These are phyloP conservation scores for Rhinogobio ventralis DNA, from an alignment of 2,797 vertebrate genomes.

Conservation along the genomic window DNA sequence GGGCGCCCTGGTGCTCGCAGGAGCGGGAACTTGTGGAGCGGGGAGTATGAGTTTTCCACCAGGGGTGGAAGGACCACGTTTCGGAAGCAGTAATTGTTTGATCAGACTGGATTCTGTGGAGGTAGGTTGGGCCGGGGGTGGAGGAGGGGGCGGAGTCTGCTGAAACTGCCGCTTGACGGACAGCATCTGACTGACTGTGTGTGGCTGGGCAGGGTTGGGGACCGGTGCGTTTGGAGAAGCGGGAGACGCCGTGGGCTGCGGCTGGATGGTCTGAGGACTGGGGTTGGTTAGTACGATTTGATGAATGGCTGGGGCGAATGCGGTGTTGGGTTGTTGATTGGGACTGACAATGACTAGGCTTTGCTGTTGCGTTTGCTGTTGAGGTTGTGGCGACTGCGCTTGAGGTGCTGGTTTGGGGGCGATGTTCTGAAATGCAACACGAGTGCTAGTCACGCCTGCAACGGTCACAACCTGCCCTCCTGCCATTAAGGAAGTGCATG, in stretches of 20 bases:
- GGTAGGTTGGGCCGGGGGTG: conserved; percentile 84
- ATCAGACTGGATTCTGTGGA: conserved; percentile 97
- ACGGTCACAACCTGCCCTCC: conserved; percentile 86
- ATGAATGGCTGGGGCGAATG: conserved; percentile 94
- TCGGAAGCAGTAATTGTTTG: conserved; percentile 98
- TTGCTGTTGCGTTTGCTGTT: conserved; percentile 77
- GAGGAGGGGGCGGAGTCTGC: conserved; percentile 82
- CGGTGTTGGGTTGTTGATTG: conserved; percentile 87
- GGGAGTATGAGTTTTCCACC: conserved; percentile 98
- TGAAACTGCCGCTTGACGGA: conserved; percentile 92
- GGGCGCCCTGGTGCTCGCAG: conserved; percentile 87
- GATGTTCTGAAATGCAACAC: conserved; percentile 96
- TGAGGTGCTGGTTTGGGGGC: conserved; percentile 95
- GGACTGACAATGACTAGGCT: conserved; percentile 94
- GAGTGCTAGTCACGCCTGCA: conserved; percentile 84
- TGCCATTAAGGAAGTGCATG: conserved; percentile 86
- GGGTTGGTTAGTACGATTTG: conserved; percentile 97
- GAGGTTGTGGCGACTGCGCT: conserved; percentile 72
- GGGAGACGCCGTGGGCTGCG: conserved; percentile 82
- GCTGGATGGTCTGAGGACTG: conserved; percentile 87
- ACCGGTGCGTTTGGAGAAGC: conserved; percentile 79
- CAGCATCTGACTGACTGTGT: conserved; percentile 93
- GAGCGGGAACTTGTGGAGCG: conserved; percentile 94
- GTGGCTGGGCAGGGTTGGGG: conserved; percentile 81
- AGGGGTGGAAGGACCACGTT: conserved; percentile 94